Evolutionary conservation across 2,113 vertebrate species (phyloP).

Genomic region (Thermophis baileyi): DNA sequence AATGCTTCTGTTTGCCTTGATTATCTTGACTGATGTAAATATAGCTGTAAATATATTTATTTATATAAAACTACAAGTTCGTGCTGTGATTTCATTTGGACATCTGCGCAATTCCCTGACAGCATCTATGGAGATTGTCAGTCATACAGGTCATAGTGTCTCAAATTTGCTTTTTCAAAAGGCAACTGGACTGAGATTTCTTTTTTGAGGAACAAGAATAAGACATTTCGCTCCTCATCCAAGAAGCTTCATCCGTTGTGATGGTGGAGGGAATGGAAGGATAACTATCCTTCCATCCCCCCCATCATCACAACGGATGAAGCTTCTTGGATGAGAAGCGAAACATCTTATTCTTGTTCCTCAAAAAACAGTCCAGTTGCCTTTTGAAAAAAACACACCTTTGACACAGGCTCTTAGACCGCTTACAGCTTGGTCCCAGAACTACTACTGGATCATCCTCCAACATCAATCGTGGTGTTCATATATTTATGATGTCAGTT

Average conservation of each 20-base stretch:
- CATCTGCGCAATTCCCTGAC: too few species aligned
- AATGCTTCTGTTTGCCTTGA: too few species aligned
- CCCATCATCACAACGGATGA: too few species aligned
- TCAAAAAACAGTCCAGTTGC: too few species aligned
- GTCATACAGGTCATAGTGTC: neutral
- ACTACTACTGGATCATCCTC: neutral
- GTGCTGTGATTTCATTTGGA: too few species aligned
- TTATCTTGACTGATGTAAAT: too few species aligned
- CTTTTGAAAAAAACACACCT: too few species aligned
- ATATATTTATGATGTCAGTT: neutral
- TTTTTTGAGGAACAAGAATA: neutral
- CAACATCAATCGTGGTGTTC: neutral
- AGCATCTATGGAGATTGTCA: neutral
- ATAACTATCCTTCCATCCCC: too few species aligned
- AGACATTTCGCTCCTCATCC: neutral
- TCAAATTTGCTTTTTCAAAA: neutral
- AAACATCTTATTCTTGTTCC: too few species aligned
- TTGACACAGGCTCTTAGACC: too few species aligned
- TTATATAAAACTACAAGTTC: too few species aligned
- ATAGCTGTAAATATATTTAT: too few species aligned
- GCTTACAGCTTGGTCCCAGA: neutral
- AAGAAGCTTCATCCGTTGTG: neutral
- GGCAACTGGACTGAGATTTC: neutral
- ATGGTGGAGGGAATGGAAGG: neutral
- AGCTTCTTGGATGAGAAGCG: neutral